Evolutionary conservation across 2,888 invertebrate species (phyloP), one percentile per base, ranked within the genome.

Genomic region (Peribatodes rhomboidaria): DNA sequence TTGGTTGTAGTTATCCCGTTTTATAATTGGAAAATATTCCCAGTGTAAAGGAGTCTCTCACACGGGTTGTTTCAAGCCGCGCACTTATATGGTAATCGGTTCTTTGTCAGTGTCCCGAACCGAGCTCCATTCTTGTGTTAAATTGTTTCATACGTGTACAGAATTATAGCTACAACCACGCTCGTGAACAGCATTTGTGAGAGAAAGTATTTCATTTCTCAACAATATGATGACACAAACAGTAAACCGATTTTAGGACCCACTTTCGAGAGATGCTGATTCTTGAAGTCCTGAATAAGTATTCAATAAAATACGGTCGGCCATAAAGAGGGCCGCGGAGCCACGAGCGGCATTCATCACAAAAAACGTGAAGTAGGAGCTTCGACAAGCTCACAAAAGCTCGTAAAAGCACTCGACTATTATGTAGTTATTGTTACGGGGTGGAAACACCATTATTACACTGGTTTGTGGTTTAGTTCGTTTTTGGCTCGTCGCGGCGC

Each of bases 401-500:
- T 93, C 92, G 89, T 92, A 92, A 92, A 93, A 90, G 89, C 91
- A 86, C 91, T 92, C 86, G 81, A 91, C 92, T 93, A 92, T 92
- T 92, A 92, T 90, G 92, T 91, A 91, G 91, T 92, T 93, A 92
- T 92, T 92, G 92, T 92, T 92, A 92, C 91, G 82, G 90, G 85
- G 91, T 93, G 92, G 90, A 92, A 93, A 92, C 91, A 92, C 93
- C 90, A 91, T 92, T 92, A 93, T 93, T 91, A 93, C 89, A 85
- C 83, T 82, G 81, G 82, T 83, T 85, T 69, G 83, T 79, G 86
- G 83, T 89, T 89, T 89, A 87, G 89, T 90, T 90, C 89, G 88
- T 89, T 90, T 90, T 86, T 84, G 84, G 86, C 84, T 81, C 84
- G 82, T 82, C 82, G 85, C 79, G 76, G 77, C 78, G 77, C 77